Conservation (phyloP, 2,797 vertebrate species). For the Thamnophis elegans region DNA sequence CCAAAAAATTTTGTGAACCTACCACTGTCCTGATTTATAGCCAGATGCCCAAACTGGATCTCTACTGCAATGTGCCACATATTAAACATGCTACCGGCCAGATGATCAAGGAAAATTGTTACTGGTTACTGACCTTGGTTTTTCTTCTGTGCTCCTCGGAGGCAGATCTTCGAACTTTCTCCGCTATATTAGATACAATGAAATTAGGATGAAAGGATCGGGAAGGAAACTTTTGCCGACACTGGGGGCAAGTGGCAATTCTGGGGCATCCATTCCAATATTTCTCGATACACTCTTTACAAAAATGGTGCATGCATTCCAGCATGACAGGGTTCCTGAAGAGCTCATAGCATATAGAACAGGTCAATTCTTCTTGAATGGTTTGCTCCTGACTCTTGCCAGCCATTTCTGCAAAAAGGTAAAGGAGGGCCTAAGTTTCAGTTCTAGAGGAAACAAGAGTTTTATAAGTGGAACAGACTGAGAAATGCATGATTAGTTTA, state of each 20-base stretch:
- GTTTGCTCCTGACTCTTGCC: conserved; percentile 54
- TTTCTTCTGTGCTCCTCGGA: conserved; percentile 60
- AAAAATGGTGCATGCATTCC: conserved; percentile 89
- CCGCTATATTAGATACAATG: conserved; percentile 83
- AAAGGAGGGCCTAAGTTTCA: background rate
- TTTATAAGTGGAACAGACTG: background rate
- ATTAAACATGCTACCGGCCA: background rate
- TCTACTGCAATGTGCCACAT: background rate
- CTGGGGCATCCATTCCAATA: conserved; percentile 76
- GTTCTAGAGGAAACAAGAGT: background rate
- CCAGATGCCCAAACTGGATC: background rate
- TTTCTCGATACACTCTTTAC: conserved; percentile 78
- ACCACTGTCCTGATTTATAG: too few relatives aligned
- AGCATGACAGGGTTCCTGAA: conserved; percentile 86
- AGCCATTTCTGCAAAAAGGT: conserved; percentile 55
- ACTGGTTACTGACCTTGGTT: conserved; percentile 70
- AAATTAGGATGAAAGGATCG: conserved; percentile 80
- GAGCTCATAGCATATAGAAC: conserved; percentile 85
- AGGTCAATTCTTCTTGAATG: conserved; percentile 85
- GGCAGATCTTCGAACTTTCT: conserved; percentile 77
- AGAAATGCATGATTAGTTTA: background rate
- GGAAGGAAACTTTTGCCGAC: conserved; percentile 75
- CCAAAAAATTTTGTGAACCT: too few relatives aligned
- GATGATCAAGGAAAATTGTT: background rate
- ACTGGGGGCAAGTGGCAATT: conserved; percentile 79